Evolutionary conservation across 2,888 invertebrate species (phyloP), one percentile per base, ranked within the genome.

Genomic region (Netelia fuscicornis): DNA sequence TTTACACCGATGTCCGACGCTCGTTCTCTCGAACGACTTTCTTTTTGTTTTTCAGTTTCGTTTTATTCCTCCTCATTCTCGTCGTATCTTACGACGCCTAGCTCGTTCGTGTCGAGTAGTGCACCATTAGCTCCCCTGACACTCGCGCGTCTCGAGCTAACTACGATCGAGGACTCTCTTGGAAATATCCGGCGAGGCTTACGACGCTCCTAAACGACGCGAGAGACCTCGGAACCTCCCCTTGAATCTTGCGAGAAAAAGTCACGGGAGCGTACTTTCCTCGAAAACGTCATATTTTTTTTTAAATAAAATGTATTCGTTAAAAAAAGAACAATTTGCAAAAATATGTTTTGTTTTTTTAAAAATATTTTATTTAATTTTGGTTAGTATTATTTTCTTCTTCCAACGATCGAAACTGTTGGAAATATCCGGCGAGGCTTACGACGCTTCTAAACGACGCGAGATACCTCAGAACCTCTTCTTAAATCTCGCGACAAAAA

Each of bases 1-100:
- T 84, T 79, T 87, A 82, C 84, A 86, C 85, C 85, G 85, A 80
- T 88, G 83, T 87, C 78, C 83, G 17, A 84, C 86, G 84, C 84
- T 86, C 85, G 83, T 68, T 25, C 64, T 37, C 76, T 77, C 68
- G 56, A 75, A 20, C 13, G 10, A 44, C 64, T n/a, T 70, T 81
- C 78, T 77, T 68, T 74, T 68, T 58, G 60, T 75, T 76, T 48
- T 70, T 81, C 25, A 60, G 79, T 76, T 44, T 54, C 52, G 79
- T 68, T 79, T 48, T 70, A 48, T 68, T 77, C 56, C 13, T 74
- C 42, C 81, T 68, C 74, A 60, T 71, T 70, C 78, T 68, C 58
- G 37, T 6, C 37, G 82, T 83, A 65, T 75, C 79, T 72, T 52
- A 54, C 60, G 76, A 79, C 77, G 84, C 81, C 78, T 75, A 78